phyloP scores from a whole-genome alignment of 2,888 invertebrate genomes.

The Ametastegia equiseti region DNA sequence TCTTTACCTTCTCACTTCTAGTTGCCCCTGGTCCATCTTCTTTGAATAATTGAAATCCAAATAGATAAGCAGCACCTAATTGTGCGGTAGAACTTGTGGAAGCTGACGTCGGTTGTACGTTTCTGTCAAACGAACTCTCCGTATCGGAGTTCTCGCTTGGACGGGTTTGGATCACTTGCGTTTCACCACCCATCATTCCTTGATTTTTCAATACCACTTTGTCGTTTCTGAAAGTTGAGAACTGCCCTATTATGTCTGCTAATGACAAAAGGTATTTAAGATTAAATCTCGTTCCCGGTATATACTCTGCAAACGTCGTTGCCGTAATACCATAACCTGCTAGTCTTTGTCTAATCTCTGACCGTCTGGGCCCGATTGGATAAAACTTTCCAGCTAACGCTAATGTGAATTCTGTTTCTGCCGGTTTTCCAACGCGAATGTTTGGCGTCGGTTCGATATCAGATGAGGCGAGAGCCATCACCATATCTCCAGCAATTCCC shows the following conservation, averaged over 20 bases:
- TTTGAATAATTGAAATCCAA: conserved; percentile 59
- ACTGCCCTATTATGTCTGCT: conserved; percentile 59
- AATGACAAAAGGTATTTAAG: conserved; percentile 55
- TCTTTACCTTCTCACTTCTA: conserved; percentile 1
- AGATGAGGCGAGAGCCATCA: conserved; percentile 64
- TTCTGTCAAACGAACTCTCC: conserved; percentile 53
- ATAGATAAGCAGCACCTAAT: conserved; percentile 59
- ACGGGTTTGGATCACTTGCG: conserved; percentile 56
- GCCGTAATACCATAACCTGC: conserved; percentile 60
- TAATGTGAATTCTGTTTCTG: conserved; percentile 54
- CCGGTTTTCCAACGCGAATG: conserved; percentile 61
- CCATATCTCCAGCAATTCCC: conserved; percentile 67
- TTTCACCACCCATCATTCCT: conserved; percentile 58
- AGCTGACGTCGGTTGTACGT: conserved; percentile 56
- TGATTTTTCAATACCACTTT: conserved; percentile 57
- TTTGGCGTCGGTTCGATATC: conserved; percentile 63
- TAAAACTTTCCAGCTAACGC: conserved; percentile 58
- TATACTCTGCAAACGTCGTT: conserved; percentile 57
- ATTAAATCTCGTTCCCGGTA: conserved; percentile 57
- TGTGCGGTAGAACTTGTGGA: conserved; percentile 56
- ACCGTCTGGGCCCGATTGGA: conserved; percentile 59
- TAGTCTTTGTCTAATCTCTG: conserved; percentile 53
- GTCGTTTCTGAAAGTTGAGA: conserved; percentile 56
- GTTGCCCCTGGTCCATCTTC: conserved; percentile 56
- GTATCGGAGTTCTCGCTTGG: conserved; percentile 55